Conservation (phyloP, 92 coral and sea anemone genomes). For the Muricea muricata region DNA sequence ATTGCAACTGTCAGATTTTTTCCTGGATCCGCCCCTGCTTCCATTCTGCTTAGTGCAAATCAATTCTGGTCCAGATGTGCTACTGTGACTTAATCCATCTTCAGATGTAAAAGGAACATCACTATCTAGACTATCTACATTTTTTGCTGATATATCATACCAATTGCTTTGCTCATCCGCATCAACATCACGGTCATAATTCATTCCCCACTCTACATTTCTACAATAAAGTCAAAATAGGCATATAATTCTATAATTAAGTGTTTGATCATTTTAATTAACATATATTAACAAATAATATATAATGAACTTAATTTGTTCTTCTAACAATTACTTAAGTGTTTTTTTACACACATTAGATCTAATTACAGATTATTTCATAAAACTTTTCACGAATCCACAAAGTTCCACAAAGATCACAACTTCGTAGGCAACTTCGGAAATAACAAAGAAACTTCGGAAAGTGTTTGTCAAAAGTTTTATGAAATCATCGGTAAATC, state of each 20-base stretch:
- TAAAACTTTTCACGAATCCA: no score
- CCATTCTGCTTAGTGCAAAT: slow-evolving; percentile 41
- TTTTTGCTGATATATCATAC: not conserved
- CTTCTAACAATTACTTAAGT: not conserved
- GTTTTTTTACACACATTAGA: not conserved
- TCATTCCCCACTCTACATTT: not conserved
- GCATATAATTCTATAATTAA: not conserved
- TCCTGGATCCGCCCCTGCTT: no score
- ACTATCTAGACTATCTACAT: not conserved
- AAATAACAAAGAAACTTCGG: no score
- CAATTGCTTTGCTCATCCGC: not conserved
- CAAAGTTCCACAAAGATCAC: no score
- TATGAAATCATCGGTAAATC: no score
- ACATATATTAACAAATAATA: not conserved
- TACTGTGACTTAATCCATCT: not conserved
- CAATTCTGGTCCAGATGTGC: slow-evolving; percentile 3
- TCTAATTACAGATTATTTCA: no score
- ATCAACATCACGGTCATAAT: not conserved
- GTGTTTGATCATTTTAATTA: not conserved
- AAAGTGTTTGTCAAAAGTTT: no score
- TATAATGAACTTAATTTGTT: not conserved
- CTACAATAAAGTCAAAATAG: not conserved
- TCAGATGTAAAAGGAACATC: slow-evolving; percentile 18
- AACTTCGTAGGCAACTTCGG: no score
- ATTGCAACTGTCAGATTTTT: no score